Conservation (phyloP, 1,140 invertebrate genomes). For the Diabrotica undecimpunctata region DNA sequence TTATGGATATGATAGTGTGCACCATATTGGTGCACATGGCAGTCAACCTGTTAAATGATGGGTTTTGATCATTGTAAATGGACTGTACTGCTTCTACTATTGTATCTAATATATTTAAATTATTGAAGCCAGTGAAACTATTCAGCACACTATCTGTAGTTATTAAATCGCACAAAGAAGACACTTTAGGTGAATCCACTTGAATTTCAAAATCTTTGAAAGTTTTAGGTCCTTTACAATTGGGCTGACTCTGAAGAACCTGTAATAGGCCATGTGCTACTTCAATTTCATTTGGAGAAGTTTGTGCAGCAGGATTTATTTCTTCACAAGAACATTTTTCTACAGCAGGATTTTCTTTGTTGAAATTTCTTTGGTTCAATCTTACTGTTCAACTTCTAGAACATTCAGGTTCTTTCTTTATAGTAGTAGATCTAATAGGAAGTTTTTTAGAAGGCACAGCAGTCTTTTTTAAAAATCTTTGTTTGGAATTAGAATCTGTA, state of each 20-base stretch:
- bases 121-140: no score
- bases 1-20: no score
- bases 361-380: conserved; percentile 10
- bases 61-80: no score
- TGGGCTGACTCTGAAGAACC: conserved; percentile 11
- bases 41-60: no score
- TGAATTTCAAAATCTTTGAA: conserved; percentile 18
- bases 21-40: no score
- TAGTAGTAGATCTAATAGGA: no score
- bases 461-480: no score
- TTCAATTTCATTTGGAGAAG: conserved; percentile 17
- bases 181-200: conserved; percentile 14
- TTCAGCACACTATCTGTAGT: conserved; percentile 16
- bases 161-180: conserved; percentile 14
- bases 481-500: no score
- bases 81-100: no score
- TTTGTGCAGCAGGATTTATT: conserved; percentile 9
- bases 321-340: conserved; percentile 14
- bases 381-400: conserved; percentile 13
- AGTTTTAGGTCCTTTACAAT: conserved; percentile 18
- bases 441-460: no score
- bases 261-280: conserved; percentile 15
- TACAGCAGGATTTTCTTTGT: background rate
- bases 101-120: no score
- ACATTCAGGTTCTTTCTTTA: no score